Base-by-base conservation (phyloP, 1,140 invertebrate species). In the Drosophila kurseongensis region DNA sequence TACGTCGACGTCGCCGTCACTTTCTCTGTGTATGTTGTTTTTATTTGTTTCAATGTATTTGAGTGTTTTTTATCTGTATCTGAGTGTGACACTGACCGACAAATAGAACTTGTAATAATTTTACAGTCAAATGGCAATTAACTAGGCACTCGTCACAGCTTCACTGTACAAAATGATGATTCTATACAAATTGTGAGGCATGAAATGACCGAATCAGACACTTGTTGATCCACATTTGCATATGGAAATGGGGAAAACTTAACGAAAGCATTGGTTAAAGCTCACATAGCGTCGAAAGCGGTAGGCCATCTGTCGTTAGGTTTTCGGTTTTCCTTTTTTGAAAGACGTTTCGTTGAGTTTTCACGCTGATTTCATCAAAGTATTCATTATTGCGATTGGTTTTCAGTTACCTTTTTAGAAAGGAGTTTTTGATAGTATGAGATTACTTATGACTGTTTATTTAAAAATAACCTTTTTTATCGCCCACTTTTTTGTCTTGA, bases 251-350 rank as follows among this genome's bases (percentile, higher is more conserved):
- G 51, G 35, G 32, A 38, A 52, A 69, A 76, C 63, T 75, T 44
- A 82, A 86, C 66, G 59, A 77, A 63, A 52, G 8, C 41, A 41
- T 62, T 51, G 44, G 40, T 44, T 47, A 66, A 73, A 85, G 78
- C 86, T 90, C 86, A 90, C 86, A 83, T 90, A 86, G 59, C 65
- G 68, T 51, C 78, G 76, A 67, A 90, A 58, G 45, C 74, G 82
- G 66, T 90, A 90, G 65, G 68, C 74, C 86, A 90, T 90, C 48
- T 75, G 47, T 35, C 42, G 60, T 54, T 59, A 14, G 48, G 36
- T 68, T 55, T 51, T 41, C 18, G 18, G 36, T 13, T 62, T 16
- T 5, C 18, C 27, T 16, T 14, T 9, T n/a, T 44, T 27, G 23
- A 23, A 10, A 16, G n/a, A 40, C 18, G 10, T 12, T 59, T 41